Evolutionary conservation across 1,140 invertebrate species (phyloP), one percentile per base, ranked within the genome.

Genomic region (Lepidotrigona ventralis): DNA sequence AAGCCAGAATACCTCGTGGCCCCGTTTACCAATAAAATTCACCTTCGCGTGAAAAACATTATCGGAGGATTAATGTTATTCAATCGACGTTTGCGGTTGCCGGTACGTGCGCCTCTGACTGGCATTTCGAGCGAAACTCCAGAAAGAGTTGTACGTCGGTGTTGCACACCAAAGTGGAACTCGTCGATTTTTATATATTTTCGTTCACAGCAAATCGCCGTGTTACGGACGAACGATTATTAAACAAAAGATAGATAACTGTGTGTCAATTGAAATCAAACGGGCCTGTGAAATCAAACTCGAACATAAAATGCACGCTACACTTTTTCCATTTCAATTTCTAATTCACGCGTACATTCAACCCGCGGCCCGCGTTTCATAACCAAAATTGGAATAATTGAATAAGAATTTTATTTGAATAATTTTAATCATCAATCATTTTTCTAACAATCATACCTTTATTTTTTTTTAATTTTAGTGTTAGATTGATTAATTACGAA

Each of bases 51-150:
- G 21, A 17, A 76, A 75, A 85, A 74, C 68, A 68, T 80, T 46
- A 69, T 51, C n/a, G n/a, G 8, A 1, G n/a, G 17, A 85, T 56
- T 53, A 71, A 74, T 54, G n/a, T 54, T 76, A 74, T 66, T 80
- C 51, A 23, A 58, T 56, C 2, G 33, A 53, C 14, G 19, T 77
- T 19, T 26, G 58, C 39, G 60, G 58, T 58, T 26, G 1, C n/a
- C 29, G 15, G 58, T 64, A 19, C 39, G 29, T 9, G n/a, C 33
- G 33, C 23, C 46, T 63, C 58, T 33, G 21, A 29, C 17, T 39
- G 39, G 6, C 39, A 46, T 46, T 46, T 46, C 39, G 8, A 46
- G 66, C 56, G 12, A 39, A 26, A 12, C 23, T 23, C 14, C 0
- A 64, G 14, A 64, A 26, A 26, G 60, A 26, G 15, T 26, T 26